phyloP scores from a whole-genome alignment of 2,113 vertebrate genomes.

The Notiomystis cincta region DNA sequence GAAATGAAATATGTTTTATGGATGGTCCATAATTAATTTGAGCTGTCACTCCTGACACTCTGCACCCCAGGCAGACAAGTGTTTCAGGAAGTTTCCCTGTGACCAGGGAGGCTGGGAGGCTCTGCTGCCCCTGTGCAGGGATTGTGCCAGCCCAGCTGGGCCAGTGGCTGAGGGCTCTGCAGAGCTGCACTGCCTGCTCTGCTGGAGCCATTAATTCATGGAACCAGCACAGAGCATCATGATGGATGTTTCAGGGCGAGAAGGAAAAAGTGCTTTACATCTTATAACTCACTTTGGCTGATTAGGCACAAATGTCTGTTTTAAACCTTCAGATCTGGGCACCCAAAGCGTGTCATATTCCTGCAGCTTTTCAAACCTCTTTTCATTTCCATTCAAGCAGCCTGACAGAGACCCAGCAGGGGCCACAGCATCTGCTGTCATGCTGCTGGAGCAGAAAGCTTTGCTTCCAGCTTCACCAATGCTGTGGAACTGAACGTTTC shows the following conservation, averaged over 20 bases:
- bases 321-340: neutral
- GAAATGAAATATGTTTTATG: neutral
- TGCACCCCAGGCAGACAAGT: rapidly evolving
- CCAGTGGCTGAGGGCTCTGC: neutral
- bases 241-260: neutral
- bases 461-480: neutral
- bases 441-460: neutral
- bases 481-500: neutral
- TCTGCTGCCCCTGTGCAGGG: neutral
- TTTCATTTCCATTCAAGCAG: neutral
- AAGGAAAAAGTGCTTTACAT: neutral
- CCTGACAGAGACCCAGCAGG: neutral
- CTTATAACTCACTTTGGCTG: neutral
- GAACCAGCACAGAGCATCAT: neutral
- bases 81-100: neutral
- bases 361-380: rapidly evolving
- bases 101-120: neutral
- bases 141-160: neutral
- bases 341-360: neutral
- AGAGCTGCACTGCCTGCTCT: neutral
- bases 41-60: neutral
- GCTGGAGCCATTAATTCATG: neutral
- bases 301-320: neutral
- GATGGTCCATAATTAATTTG: neutral
- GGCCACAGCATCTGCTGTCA: neutral